A percentile compares a stretch with the other conserved stretches of the same genome.
Evolutionary conservation across 2,797 vertebrate species (phyloP).

Genomic region (Tragelaphus eurycerus): DNA sequence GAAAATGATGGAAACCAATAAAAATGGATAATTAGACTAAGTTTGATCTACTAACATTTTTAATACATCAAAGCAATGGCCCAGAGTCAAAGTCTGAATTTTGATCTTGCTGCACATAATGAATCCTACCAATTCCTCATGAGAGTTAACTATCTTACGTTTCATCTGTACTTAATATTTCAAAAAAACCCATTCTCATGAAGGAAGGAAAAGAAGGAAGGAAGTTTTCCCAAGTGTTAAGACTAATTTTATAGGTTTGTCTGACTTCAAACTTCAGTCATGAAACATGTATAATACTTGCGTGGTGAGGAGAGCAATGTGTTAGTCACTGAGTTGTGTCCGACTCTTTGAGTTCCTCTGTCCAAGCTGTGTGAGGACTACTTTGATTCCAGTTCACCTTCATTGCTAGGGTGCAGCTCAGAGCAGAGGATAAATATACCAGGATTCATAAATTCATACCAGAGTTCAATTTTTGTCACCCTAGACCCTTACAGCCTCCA

Average conservation of each 20-base stretch:
- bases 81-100: not conserved
- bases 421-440: not conserved
- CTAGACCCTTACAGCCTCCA: not conserved
- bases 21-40: not conserved
- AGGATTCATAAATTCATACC: not conserved
- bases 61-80: not conserved
- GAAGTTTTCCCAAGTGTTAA: not conserved
- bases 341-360: not conserved
- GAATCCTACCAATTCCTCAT: not conserved
- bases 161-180: not conserved
- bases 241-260: not conserved
- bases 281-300: not conserved
- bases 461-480: not conserved
- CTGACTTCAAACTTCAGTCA: not conserved
- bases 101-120: not conserved
- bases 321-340: not conserved
- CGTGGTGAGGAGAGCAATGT: not conserved
- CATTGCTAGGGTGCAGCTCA: not conserved
- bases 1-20: conserved; percentile 2
- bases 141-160: not conserved
- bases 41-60: not conserved
- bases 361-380: not conserved
- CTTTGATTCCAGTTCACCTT: not conserved
- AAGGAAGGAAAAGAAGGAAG: not conserved
- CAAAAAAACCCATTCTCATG: not conserved